A percentile compares a stretch with the other conserved stretches of the same genome.
phyloP scores from a whole-genome alignment of 2,113 vertebrate species.

The Gallinago media region DNA sequence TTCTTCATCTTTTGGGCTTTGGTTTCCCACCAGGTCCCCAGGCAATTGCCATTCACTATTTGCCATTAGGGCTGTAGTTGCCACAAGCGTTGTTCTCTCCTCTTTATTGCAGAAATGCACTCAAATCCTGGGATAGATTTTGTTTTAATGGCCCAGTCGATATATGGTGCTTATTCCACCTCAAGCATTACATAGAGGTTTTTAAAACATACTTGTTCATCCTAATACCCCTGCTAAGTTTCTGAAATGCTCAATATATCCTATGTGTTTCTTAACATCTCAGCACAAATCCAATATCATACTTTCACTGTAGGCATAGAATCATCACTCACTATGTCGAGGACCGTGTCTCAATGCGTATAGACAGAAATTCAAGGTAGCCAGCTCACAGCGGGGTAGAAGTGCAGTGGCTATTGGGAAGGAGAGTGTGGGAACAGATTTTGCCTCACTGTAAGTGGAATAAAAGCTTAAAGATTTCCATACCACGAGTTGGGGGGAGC shows the following conservation, averaged over 20 bases:
- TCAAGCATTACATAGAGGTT: conserved; percentile 6
- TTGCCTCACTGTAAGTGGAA: neutral
- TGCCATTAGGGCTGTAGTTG: neutral
- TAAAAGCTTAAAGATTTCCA: neutral
- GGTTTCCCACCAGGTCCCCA: neutral
- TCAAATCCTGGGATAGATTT: conserved; percentile 22
- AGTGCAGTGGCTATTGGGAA: neutral
- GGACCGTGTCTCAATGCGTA: neutral
- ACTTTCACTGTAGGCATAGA: neutral
- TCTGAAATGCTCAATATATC: conserved; percentile 29
- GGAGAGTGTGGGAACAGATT: neutral
- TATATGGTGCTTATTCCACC: conserved; percentile 19
- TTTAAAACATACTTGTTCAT: conserved; percentile 54
- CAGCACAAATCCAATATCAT: conserved; percentile 23
- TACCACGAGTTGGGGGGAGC: neutral
- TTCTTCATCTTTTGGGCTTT: neutral
- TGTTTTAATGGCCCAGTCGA: conserved; percentile 5
- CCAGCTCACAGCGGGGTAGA: neutral
- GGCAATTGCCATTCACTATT: neutral
- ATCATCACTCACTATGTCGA: neutral
- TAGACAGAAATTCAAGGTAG: neutral
- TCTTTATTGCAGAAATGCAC: conserved; percentile 31
- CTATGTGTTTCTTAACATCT: conserved; percentile 22
- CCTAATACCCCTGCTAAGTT: conserved; percentile 6
- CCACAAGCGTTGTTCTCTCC: neutral